Evolutionary conservation across 1,140 invertebrate species (phyloP).

Genomic region (Pteromalus puparum): DNA sequence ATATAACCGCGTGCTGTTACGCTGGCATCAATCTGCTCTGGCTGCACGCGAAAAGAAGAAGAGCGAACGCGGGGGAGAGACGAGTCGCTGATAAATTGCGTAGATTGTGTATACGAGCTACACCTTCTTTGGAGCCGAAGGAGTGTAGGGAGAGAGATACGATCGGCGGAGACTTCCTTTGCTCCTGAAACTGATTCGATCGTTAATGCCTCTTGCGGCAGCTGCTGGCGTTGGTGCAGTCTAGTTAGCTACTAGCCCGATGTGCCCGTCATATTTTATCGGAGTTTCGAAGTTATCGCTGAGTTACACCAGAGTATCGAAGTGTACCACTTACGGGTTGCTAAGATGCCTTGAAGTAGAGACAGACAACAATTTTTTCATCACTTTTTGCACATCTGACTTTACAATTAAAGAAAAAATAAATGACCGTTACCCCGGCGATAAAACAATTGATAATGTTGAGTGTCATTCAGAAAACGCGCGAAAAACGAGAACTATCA

Average conservation of each 20-base stretch:
- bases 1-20: conserved; percentile 63
- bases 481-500: neutral
- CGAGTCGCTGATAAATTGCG: conserved; percentile 68
- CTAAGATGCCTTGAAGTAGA: neutral
- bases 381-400: neutral
- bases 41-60: conserved; percentile 53
- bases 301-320: neutral
- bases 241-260: neutral
- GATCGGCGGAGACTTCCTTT: conserved; percentile 55
- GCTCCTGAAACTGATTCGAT: conserved; percentile 67
- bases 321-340: neutral
- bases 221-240: neutral
- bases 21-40: conserved; percentile 67
- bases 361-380: no score
- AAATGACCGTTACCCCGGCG: neutral
- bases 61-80: conserved; percentile 58
- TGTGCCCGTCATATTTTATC: conserved; percentile 25
- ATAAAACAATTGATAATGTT: neutral
- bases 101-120: conserved; percentile 61
- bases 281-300: neutral
- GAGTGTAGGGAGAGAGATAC: conserved; percentile 61
- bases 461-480: neutral
- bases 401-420: conserved; percentile 7
- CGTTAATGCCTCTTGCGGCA: conserved; percentile 59
- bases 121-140: conserved; percentile 38